Evolutionary conservation across 1,140 invertebrate species (phyloP).

Genomic region (Aphelenchoides avenae): DNA sequence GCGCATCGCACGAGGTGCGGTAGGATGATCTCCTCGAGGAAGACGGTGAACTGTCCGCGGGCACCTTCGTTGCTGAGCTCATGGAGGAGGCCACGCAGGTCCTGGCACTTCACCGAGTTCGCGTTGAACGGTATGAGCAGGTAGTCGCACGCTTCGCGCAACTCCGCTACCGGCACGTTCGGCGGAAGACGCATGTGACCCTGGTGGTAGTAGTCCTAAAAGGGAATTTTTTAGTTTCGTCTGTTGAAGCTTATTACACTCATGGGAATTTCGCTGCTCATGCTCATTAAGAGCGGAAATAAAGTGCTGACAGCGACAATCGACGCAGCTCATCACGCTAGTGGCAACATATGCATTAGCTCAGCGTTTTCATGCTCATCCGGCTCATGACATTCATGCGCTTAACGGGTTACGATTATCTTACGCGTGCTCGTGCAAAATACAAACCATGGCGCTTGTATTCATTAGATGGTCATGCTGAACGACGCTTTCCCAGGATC

Average conservation of each 20-base stretch:
- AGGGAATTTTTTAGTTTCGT: too few species aligned
- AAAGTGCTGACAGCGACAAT: slow-evolving; percentile 10
- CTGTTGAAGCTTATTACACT: slow-evolving; percentile 4
- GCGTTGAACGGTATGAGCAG: slow-evolving; percentile 94
- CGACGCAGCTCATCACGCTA: too few species aligned
- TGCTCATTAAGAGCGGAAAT: slow-evolving; percentile 1
- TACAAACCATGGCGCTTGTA: too few species aligned
- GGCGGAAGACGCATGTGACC: slow-evolving; percentile 80
- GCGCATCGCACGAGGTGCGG: slow-evolving; percentile 93
- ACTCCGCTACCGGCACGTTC: slow-evolving; percentile 80
- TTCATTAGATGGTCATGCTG: too few species aligned
- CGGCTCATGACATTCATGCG: too few species aligned
- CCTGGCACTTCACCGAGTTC: slow-evolving; percentile 87
- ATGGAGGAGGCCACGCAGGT: slow-evolving; percentile 86
- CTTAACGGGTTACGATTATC: too few species aligned
- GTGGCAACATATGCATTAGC: too few species aligned
- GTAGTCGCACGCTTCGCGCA: slow-evolving; percentile 97
- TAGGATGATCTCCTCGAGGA: slow-evolving; percentile 87
- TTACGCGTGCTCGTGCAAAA: too few species aligned
- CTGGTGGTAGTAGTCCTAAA: slow-evolving; percentile 81
- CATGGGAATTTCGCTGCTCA: too few species aligned
- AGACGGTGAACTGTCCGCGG: slow-evolving; percentile 87
- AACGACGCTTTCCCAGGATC: too few species aligned
- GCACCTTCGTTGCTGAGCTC: slow-evolving; percentile 98
- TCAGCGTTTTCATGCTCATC: too few species aligned